phyloP scores from a whole-genome alignment of 2,888 invertebrate genomes.

The Aporophyla nigra region DNA sequence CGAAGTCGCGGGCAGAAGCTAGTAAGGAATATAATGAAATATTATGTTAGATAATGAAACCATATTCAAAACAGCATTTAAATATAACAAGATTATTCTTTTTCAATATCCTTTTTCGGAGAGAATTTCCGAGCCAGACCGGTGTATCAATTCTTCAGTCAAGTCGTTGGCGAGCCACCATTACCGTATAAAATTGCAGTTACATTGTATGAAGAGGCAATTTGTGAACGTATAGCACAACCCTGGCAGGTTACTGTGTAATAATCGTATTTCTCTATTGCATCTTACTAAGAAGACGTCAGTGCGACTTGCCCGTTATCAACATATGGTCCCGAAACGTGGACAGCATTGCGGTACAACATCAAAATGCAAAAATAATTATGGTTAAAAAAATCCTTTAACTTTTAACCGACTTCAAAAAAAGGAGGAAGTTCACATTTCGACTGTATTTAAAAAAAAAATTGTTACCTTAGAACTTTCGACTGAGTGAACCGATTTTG shows the following conservation, averaged over 20 bases:
- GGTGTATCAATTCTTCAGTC: background rate
- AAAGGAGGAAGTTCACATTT: too few species aligned
- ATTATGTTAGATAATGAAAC: background rate
- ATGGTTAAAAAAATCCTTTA: too few species aligned
- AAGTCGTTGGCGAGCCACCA: slow-evolving; percentile 2
- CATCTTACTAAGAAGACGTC: background rate
- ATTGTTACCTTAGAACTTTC: too few species aligned
- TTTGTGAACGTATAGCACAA: slow-evolving; percentile 25
- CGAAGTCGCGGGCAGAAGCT: too few species aligned
- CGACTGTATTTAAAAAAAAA: too few species aligned
- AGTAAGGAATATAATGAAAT: background rate
- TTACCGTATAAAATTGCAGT: slow-evolving; percentile 49
- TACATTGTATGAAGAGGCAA: slow-evolving; percentile 21
- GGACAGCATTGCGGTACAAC: too few species aligned
- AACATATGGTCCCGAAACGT: too few species aligned
- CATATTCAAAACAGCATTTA: background rate
- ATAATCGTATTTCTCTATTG: slow-evolving; percentile 8
- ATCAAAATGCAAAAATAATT: too few species aligned
- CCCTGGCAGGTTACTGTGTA: background rate
- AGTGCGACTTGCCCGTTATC: too few species aligned
- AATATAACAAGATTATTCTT: background rate
- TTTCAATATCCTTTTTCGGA: background rate
- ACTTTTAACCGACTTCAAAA: too few species aligned
- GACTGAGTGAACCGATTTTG: too few species aligned
- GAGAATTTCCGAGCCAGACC: background rate